Evolutionary conservation across 2,113 vertebrate genomes (phyloP), one percentile per base, ranked within the genome.

Genomic region (Triplophysa siluroides): DNA sequence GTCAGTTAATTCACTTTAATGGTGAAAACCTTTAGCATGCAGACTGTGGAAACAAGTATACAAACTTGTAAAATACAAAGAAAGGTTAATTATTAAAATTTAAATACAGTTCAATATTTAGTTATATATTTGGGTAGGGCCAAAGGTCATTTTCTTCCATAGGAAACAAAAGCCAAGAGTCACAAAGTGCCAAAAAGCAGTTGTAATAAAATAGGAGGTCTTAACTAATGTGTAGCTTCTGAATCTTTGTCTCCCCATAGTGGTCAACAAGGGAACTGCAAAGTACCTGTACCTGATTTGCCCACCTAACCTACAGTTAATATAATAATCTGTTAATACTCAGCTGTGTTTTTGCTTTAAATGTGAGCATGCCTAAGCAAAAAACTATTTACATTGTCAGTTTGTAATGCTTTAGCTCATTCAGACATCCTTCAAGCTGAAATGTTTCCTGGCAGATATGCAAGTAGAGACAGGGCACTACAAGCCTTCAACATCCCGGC

Each of bases 201-300:
- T 52, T 16, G 14, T 18, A 52, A 5, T 6, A 52, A 16, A 52
- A 18, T 16, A 52, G 4, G 14, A 65, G 12, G 23, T 26, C 24
- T 21, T 0, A 64, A 72, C 10, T 18, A 23, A 6, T 16, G 50
- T 24, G n/a, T 13, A 66, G 13, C n/a, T 14, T 24, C n/a, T 73
- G 45, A 61, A 21, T 76, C 4, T 76, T 83, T 78, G 58, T 77
- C 68, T 24, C 78, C 83, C 79, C 77, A 54, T 2, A 61, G 83
- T 82, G 83, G 77, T 54, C 8, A 38, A 41, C 5, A 24, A 64
- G 29, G 67, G 26, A 62, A 78, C 24, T 68, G 38, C 78, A 70
- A 13, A 29, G 43, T 63, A 9, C n/a, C 29, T 21, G 21, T 72
- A 69, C 26, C 19, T 68, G 12, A 58, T 58, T 24, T 41, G 21